These are phyloP conservation scores for Physella acuta DNA, from an alignment of 1,140 invertebrate species.

Conservation along the genomic window DNA sequence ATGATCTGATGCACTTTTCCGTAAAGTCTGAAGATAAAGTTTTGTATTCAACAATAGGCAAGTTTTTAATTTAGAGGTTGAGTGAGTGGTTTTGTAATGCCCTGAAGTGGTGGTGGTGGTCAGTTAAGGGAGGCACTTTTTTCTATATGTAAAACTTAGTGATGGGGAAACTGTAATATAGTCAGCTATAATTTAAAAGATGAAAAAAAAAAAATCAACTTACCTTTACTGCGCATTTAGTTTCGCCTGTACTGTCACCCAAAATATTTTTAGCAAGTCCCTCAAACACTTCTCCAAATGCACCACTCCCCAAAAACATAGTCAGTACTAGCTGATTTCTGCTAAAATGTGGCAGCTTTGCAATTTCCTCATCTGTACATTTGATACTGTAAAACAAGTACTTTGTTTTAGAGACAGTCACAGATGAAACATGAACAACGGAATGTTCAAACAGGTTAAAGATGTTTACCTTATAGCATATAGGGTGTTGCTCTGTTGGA, in stretches of 20 bases:
- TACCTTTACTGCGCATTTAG: constrained; percentile 84
- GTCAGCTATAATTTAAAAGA: too few species aligned
- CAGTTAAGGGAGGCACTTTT: too few species aligned
- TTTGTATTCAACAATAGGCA: too few species aligned
- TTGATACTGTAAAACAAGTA: constrained; percentile 57
- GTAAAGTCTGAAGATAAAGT: constrained; percentile 73
- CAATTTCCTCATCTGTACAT: constrained; percentile 69
- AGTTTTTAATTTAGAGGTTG: too few species aligned
- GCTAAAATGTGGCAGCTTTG: constrained; percentile 78
- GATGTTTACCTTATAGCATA: constrained; percentile 67
- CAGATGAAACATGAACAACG: too few species aligned
- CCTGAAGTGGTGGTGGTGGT: too few species aligned
- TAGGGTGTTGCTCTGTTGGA: constrained; percentile 75
- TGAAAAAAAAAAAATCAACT: constrained; percentile 16
- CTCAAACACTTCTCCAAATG: constrained; percentile 96
- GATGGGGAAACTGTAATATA: too few species aligned
- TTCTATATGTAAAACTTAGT: too few species aligned
- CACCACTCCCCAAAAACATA: constrained; percentile 89
- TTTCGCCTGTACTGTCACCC: constrained; percentile 52
- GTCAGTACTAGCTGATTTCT: constrained; percentile 78
- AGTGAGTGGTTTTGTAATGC: too few species aligned
- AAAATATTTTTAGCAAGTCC: constrained; percentile 66
- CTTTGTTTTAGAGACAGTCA: too few species aligned
- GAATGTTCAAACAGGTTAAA: too few species aligned
- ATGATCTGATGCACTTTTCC: constrained; percentile 85